These are phyloP conservation scores for Metacarcinus magister DNA, from an alignment of 2,888 invertebrate species.

Conservation along the genomic window DNA sequence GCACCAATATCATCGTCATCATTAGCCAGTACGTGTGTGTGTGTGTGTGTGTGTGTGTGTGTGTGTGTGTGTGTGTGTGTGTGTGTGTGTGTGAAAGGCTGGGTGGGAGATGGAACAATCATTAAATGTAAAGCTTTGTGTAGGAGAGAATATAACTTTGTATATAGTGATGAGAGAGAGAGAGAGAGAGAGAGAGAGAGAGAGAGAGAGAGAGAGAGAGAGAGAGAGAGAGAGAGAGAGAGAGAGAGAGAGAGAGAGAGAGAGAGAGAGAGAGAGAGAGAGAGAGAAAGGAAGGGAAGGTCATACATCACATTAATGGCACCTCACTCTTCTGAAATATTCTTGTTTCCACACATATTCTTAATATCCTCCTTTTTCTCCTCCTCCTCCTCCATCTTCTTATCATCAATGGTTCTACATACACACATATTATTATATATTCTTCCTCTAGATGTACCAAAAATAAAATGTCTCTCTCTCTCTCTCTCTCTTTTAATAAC, in stretches of 20 bases:
- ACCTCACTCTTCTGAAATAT: not conserved
- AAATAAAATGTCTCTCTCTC: not conserved
- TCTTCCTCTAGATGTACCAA: not conserved
- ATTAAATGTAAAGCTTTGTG: not conserved
- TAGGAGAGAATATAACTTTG: not conserved
- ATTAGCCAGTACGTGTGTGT: not conserved
- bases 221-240: no score
- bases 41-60: not conserved
- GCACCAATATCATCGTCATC: not conserved
- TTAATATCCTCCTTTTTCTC: not conserved
- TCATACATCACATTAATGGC: not conserved
- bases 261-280: not conserved
- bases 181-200: no score
- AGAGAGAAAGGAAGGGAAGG: not conserved
- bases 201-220: no score
- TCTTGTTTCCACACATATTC: not conserved
- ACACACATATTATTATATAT: not conserved
- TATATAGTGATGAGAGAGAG: no score
- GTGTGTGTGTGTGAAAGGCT: not conserved
- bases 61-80: no score
- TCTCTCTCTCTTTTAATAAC: slow-evolving; percentile 1
- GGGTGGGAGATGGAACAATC: not conserved
- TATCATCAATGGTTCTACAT: not conserved
- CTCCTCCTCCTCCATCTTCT: not conserved
- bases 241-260: not conserved